Base-by-base conservation (phyloP, 1,140 invertebrate genomes). In the Drosophila punjabiensis region DNA sequence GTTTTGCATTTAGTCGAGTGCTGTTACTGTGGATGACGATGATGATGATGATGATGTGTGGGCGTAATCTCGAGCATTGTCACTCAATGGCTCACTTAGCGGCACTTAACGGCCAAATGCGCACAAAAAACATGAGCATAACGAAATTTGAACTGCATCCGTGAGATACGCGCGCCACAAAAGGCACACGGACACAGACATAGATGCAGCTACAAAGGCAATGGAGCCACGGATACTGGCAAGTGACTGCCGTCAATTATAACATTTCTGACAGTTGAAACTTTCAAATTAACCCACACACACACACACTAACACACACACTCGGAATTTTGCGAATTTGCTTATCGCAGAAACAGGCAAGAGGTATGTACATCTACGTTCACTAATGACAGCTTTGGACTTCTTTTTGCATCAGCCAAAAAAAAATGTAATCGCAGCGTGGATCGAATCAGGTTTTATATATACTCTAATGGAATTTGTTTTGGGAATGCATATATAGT, bases 71-170 rank as follows among this genome's bases (percentile, higher is more conserved):
- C 66, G 70, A 64, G 70, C 76, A 79, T 83, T 84, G 81, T 84
- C 81, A 84, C 76, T 84, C 81, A 84, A 84, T 84, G 81, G 56
- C 70, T 83, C 81, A 84, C 81, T 84, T 84, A 84, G 82, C 65
- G 80, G 76, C 81, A 84, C 81, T 84, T 84, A 84, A 83, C 74
- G 59, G 68, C 64, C 68, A 71, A 79, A 71, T 79, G 70, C 47
- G 47, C 70, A 52, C 56, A 61, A 60, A 45, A 45, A 52, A 73
- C 69, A 61, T 41, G 60, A 67, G 69, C 80, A 73, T 73, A 81
- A 81, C 67, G 62, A 78, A 74, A 78, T 82, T 73, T 79, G 60
- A 80, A 66, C 76, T 80, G 78, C 69, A 80, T 74, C 78, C 76
- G 35, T 61, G 50, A 81, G 74, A 78, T 78, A 76, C 20, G 53